A percentile compares a stretch with the other conserved stretches of the same genome.
phyloP scores from a whole-genome alignment of 1,140 invertebrate genomes.

The Cotesia chilonis region DNA sequence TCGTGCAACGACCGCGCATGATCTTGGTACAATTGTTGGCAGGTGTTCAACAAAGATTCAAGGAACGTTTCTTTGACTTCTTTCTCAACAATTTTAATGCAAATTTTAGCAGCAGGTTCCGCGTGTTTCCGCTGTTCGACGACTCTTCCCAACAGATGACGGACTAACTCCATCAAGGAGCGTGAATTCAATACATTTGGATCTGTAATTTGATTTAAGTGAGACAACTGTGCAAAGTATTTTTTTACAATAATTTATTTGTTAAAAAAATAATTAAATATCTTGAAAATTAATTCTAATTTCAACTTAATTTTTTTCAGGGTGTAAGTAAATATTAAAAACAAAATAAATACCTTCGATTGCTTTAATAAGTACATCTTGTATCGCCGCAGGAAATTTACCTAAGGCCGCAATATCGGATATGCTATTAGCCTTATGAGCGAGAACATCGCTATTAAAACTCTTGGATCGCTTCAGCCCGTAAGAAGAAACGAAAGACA shows the following conservation, averaged over 20 bases:
- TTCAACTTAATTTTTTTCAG: too few relatives aligned
- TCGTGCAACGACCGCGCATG: constrained; percentile 72
- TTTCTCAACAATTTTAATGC: constrained; percentile 85
- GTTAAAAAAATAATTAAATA: not conserved
- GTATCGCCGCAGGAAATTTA: constrained; percentile 76
- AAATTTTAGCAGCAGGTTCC: constrained; percentile 81
- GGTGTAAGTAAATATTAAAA: constrained; percentile 15
- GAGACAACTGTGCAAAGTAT: constrained; percentile 53
- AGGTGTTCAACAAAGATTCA: constrained; percentile 86
- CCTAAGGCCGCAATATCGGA: constrained; percentile 78
- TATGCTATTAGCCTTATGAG: constrained; percentile 67
- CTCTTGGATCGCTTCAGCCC: constrained; percentile 84
- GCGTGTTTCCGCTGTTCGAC: constrained; percentile 82
- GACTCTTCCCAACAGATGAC: constrained; percentile 79
- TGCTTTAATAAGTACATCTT: constrained; percentile 75
- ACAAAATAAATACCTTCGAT: constrained; percentile 67
- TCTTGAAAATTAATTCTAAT: too few relatives aligned
- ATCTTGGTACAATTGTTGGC: constrained; percentile 90
- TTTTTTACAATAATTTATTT: not conserved
- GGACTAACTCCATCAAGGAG: constrained; percentile 84
- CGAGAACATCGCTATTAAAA: constrained; percentile 73
- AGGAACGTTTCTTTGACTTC: constrained; percentile 87
- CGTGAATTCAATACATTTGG: constrained; percentile 81
- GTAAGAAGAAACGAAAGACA: constrained; percentile 62
- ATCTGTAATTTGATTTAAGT: constrained; percentile 63